A percentile compares a stretch with the other conserved stretches of the same genome.
Conservation (phyloP, 2,797 vertebrate species). For the Myripristis jacobus region DNA sequence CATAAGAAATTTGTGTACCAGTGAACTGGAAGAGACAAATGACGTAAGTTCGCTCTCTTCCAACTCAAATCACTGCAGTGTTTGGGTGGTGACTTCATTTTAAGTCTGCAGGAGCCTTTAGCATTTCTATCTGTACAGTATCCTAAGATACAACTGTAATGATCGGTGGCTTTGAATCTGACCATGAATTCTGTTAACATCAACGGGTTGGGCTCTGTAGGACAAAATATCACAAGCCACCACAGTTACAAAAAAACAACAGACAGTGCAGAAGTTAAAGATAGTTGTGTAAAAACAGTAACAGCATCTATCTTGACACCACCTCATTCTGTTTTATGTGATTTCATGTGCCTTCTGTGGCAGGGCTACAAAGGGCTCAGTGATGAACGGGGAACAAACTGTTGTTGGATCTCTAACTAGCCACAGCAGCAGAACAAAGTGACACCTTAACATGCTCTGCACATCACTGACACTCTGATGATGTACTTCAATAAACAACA, state of each 20-base stretch:
- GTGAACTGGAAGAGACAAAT: too few relatives aligned
- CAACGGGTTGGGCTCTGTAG: neutral
- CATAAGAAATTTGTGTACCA: neutral
- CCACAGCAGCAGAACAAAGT: neutral
- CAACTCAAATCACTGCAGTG: too few relatives aligned
- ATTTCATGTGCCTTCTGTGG: too few relatives aligned
- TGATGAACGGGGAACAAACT: neutral
- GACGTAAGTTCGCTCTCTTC: too few relatives aligned
- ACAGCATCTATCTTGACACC: too few relatives aligned
- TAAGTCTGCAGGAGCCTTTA: too few relatives aligned
- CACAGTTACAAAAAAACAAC: neutral
- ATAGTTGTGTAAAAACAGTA: conserved; percentile 11
- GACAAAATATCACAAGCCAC: neutral
- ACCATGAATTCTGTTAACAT: neutral
- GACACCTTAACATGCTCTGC: neutral
- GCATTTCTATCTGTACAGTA: neutral
- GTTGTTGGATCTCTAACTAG: neutral
- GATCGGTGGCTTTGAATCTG: neutral
- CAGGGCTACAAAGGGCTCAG: too few relatives aligned
- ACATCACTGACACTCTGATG: conserved; percentile 9
- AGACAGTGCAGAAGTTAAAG: neutral
- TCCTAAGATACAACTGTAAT: neutral
- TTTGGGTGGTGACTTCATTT: too few relatives aligned
- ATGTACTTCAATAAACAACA: conserved; percentile 13
- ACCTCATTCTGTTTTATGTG: too few relatives aligned